These are phyloP conservation scores for Tetragonisca angustula DNA, from an alignment of 2,888 invertebrate species.

Conservation along the genomic window DNA sequence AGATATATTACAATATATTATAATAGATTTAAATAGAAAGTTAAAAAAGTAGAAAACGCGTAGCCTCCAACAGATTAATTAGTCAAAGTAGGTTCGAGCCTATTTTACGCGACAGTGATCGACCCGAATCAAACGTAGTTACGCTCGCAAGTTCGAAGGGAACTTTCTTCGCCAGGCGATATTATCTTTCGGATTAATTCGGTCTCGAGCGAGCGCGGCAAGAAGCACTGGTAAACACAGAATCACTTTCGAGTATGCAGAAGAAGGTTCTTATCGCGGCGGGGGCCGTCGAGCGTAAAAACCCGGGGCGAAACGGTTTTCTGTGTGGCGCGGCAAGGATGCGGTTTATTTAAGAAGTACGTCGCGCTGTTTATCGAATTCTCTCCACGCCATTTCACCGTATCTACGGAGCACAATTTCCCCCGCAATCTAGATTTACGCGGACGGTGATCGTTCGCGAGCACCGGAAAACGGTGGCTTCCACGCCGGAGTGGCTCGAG, in stretches of 20 bases:
- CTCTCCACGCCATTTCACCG: slow-evolving; percentile 23
- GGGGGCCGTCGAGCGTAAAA: neutral
- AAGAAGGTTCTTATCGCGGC: neutral
- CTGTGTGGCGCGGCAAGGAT: neutral
- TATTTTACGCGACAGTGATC: no score
- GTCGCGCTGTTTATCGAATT: slow-evolving; percentile 40
- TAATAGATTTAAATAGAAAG: no score
- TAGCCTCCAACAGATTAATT: no score
- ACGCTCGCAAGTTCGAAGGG: slow-evolving; percentile 30
- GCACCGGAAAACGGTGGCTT: neutral
- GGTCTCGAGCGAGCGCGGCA: no score
- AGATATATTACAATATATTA: no score
- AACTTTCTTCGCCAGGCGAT: slow-evolving; percentile 10
- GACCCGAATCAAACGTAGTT: neutral
- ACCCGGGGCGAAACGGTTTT: neutral
- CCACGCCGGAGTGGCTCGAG: neutral
- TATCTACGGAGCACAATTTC: slow-evolving; percentile 17
- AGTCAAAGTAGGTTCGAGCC: no score
- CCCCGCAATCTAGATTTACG: slow-evolving; percentile 34
- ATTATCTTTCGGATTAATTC: neutral
- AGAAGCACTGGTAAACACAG: neutral
- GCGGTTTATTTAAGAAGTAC: slow-evolving; percentile 24
- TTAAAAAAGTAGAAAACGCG: no score
- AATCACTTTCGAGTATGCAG: neutral
- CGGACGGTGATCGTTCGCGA: neutral